Conservation (phyloP, 2,888 invertebrate genomes). For the Tetrapedia diversipes region DNA sequence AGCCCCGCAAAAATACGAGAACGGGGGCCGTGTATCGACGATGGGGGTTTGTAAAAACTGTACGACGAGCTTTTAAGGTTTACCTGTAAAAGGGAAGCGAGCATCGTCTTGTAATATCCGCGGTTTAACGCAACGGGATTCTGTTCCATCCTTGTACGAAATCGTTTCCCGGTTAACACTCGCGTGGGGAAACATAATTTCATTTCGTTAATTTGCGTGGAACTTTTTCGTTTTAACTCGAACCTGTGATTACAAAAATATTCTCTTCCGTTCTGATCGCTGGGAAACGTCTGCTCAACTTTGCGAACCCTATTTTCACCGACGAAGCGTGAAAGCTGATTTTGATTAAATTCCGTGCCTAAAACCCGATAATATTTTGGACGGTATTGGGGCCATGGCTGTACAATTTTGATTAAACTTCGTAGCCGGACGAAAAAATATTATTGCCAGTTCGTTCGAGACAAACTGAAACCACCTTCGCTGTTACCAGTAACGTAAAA, state of each 20-base stretch:
- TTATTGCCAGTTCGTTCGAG: not conserved
- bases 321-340: constrained; percentile 2
- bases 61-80: not conserved
- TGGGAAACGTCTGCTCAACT: not conserved
- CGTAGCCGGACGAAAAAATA: not conserved
- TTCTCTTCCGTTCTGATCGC: not conserved
- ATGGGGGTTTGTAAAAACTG: not conserved
- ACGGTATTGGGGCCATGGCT: not conserved
- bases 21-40: constrained; percentile 13
- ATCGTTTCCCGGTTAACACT: too few species aligned
- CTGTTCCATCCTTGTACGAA: not conserved
- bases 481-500: too few species aligned
- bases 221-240: too few species aligned
- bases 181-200: too few species aligned
- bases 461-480: not conserved
- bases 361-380: constrained; percentile 5
- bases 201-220: too few species aligned
- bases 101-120: not conserved
- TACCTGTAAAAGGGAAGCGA: not conserved
- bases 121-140: not conserved
- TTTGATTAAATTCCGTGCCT: constrained; percentile 36
- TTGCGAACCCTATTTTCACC: not conserved
- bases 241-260: too few species aligned
- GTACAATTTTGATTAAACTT: constrained; percentile 31
- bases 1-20: constrained; percentile 23